Base-by-base conservation (phyloP, 2,888 invertebrate genomes). In the Polymixis flavicincta region DNA sequence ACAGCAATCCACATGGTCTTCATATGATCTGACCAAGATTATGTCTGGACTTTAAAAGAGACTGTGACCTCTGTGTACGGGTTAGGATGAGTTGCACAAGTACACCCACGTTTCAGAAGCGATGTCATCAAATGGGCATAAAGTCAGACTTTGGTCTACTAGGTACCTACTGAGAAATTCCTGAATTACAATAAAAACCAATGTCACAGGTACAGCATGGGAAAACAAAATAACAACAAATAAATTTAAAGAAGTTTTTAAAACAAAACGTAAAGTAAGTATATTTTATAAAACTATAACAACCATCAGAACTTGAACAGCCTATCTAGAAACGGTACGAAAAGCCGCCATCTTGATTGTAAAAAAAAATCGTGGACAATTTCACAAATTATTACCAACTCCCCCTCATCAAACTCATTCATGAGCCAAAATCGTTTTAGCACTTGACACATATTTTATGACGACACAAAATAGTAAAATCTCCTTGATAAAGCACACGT, bases 211-310 rank as follows among this genome's bases (percentile, higher is more conserved):
- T 11, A 28, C 2, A n/a, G n/a, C n/a, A n/a, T n/a, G n/a, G 22
- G 13, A 22, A 32, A 60, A 22, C 11, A 60, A 0, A 28, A 19
- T 28, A 57, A 17, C 25, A 57, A 19, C 28, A 28, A 11, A 32
- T 37, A n/a, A n/a, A 17, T n/a, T 37, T 32, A 69, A 70, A 50
- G 2, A 69, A 11, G 9, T 68, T 11, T 37, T 13, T 0, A 11
- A 54, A 76, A 48, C 0, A 48, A 7, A 22, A 59, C 0, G 9
- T 25, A 63, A 42, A 22, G 9, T 80, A 42, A 22, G 9, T 80
- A 45, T 63, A 67, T 74, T 74, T 32, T 37, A 64, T 64, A 74
- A 55, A 48, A 11, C 17, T 28, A 50, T 9, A 50, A 17, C 28
- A 50, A 64, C 1, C 11, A 22, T 32, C 45, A 6, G 13, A 13